Base-by-base conservation (phyloP, 2,113 vertebrate species). In the Morone chrysops region DNA sequence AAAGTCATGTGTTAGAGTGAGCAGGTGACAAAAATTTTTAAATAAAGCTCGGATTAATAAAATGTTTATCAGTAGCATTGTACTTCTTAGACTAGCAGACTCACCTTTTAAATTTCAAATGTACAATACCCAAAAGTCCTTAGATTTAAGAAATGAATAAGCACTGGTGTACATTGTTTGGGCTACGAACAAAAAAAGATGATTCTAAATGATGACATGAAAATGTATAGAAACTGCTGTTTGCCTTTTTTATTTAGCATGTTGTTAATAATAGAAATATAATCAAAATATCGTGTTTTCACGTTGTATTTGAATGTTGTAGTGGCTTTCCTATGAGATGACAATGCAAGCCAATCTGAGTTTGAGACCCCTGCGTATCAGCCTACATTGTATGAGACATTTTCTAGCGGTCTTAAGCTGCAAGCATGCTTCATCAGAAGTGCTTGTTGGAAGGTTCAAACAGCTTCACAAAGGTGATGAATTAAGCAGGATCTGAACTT, bases 101-200 rank as follows among this genome's bases (percentile, higher is more conserved):
- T 18, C 2, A 68, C 20, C 40, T 40, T 45, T 48, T 4, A 2
- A 8, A 18, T 54, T 62, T 65, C 14, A 75, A 75, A 56, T 22
- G 43, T 22, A 65, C 13, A 60, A 45, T 48, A 72, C 2, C 20
- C 4, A 53, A 22, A 3, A 54, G 47, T 8, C 12, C 16, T 25
- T 40, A 8, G 8, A 20, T 43, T 5, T 6, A 13, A 63, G 6
- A 25, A 25, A 54, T 40, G n/a, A 43, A 78, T 2, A 36, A 70
- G 20, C 31, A 73, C 56, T 71, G 25, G 25, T 80, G 73, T 51
- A 86, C 6, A 13, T 53, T 11, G 13, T 36, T 67, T 7, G 68
- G 31, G 17, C 48, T 43, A 53, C 88, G 91, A 90, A 82, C 65
- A 92, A 85, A 73, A 87, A 89, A 73, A 74, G 36, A 43, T 14